These are phyloP conservation scores for Congeria kusceri DNA, from an alignment of 2,888 invertebrate species.

Conservation along the genomic window DNA sequence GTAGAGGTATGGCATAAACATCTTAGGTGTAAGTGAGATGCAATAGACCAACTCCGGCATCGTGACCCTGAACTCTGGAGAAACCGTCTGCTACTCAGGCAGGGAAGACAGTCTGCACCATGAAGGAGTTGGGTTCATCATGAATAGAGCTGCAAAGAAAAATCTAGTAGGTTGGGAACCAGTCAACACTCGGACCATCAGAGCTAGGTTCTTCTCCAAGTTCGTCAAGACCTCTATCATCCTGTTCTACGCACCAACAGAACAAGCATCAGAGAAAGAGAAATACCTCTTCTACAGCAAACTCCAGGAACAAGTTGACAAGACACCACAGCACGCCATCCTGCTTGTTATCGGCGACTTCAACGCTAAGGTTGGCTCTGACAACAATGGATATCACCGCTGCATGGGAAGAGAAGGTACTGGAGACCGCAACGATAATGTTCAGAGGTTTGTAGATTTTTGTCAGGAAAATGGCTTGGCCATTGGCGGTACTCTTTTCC, in stretches of 20 bases:
- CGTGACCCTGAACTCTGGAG: conserved; percentile 8
- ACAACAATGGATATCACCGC: not conserved
- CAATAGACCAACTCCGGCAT: conserved; percentile 34
- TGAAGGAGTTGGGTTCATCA: conserved; percentile 36
- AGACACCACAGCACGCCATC: conserved; percentile 18
- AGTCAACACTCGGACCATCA: conserved; percentile 22
- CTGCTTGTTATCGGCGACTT: not conserved
- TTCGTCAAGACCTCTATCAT: too few species aligned
- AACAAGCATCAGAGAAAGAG: not conserved
- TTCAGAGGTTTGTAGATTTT: not conserved
- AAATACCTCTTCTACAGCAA: conserved; percentile 10
- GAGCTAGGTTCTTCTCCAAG: not conserved
- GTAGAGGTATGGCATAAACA: too few species aligned
- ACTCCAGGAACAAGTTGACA: not conserved
- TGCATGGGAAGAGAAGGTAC: not conserved
- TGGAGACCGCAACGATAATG: not conserved
- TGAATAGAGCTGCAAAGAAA: conserved; percentile 15
- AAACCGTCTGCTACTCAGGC: conserved; percentile 30
- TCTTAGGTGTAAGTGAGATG: conserved; percentile 37
- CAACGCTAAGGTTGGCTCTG: too few species aligned
- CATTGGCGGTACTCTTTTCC: conserved; percentile 18
- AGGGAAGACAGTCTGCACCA: conserved; percentile 27
- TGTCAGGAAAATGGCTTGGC: not conserved
- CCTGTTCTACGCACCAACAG: not conserved
- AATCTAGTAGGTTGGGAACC: conserved; percentile 33